Percentiles rank a stretch among this genome's conserved stretches.
These are phyloP conservation scores for Gopherus evgoodei DNA, from an alignment of 2,113 vertebrate genomes.

Conservation along the genomic window DNA sequence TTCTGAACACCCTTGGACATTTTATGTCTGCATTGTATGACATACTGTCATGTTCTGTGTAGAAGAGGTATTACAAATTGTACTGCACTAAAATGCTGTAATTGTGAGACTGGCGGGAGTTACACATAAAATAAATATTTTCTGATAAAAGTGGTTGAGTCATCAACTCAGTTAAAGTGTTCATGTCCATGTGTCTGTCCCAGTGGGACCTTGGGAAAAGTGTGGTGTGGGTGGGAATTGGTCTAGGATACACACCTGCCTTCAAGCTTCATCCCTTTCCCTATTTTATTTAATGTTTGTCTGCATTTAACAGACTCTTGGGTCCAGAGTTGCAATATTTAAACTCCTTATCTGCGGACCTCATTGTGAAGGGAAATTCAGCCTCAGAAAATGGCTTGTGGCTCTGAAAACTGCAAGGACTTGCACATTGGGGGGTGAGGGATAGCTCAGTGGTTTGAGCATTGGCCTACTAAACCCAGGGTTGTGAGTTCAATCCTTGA, in stretches of 20 bases:
- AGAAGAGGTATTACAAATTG: neutral
- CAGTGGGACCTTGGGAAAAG: neutral
- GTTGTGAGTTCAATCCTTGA: no score
- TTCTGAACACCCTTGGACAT: slow-evolving; percentile 48
- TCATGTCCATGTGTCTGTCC: neutral
- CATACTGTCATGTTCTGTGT: slow-evolving; percentile 61
- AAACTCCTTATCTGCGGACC: neutral
- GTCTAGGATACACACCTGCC: neutral
- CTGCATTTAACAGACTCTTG: neutral
- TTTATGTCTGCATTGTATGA: slow-evolving; percentile 70
- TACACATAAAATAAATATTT: neutral
- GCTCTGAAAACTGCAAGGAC: neutral
- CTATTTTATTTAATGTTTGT: neutral
- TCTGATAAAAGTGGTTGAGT: accelerated
- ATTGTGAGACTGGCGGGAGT: neutral
- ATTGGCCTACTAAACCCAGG: no score
- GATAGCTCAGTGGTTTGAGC: no score
- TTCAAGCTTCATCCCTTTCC: neutral
- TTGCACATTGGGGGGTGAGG: no score
- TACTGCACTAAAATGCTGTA: neutral
- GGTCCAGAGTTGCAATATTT: neutral
- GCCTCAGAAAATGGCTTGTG: neutral
- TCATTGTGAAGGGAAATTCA: neutral
- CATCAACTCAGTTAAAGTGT: neutral
- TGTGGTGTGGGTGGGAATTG: neutral